Percentiles rank a stretch among this genome's conserved stretches.
Evolutionary conservation across 30 jellyfish, hydroid and myxozoan species (phyloP).

Genomic region (Aurelia aurita): DNA sequence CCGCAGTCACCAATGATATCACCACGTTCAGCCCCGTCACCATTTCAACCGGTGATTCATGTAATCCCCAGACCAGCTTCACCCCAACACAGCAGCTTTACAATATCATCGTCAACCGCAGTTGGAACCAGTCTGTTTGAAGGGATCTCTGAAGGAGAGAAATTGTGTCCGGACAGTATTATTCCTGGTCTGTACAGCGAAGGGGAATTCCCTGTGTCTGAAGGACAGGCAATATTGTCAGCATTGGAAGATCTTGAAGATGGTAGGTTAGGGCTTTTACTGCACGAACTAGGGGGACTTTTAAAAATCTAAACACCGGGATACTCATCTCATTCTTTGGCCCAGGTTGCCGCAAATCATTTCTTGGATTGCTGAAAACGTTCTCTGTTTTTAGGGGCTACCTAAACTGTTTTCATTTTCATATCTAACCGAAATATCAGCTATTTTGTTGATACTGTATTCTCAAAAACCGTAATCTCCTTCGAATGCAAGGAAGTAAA

Average conservation of each 20-base stretch:
- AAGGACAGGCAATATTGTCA: constrained; percentile 60
- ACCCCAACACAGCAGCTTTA: constrained; percentile 28
- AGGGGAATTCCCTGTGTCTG: constrained; percentile 86
- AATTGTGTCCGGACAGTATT: constrained; percentile 64
- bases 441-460: too few species aligned
- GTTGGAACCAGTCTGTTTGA: constrained; percentile 83
- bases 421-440: too few species aligned
- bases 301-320: too few species aligned
- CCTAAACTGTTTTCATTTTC: too few species aligned
- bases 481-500: too few species aligned
- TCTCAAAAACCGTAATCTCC: too few species aligned
- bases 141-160: constrained; percentile 90
- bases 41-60: constrained; percentile 22
- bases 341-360: too few species aligned
- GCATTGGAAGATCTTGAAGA: constrained; percentile 35
- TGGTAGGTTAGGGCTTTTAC: neutral
- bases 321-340: too few species aligned
- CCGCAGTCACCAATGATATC: neutral
- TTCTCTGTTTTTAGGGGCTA: too few species aligned
- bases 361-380: too few species aligned
- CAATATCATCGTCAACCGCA: constrained; percentile 65
- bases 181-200: constrained; percentile 78
- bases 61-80: constrained; percentile 20
- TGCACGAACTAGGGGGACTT: too few species aligned
- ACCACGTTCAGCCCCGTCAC: constrained; percentile 24